Base-by-base conservation (phyloP, 2,797 vertebrate genomes). In the Acanthis flammea region DNA sequence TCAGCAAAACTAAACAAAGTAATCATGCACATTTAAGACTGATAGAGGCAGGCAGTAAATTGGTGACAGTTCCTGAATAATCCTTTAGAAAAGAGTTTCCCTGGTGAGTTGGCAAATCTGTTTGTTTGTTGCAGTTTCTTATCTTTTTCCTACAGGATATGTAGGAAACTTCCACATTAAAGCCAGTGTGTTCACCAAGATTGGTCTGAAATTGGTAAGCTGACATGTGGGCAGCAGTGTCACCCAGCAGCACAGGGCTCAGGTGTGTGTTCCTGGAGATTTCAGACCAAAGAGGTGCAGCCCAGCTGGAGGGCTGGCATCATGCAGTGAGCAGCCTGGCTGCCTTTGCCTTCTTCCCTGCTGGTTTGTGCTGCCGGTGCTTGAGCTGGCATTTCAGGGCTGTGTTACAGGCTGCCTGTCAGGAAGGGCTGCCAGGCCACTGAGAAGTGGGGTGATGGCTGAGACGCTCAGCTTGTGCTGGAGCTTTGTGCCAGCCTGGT, bases 1-100 rank as follows among this genome's bases (percentile, higher is more conserved):
- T 94, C 95, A 96, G 94, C 93, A 94, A 95, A 96, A 95, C 19
- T 14, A 91, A 96, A 94, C 83, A 96, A 94, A 95, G 67, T 65
- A 92, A 84, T 94, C 80, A 37, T 62, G 67, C 62, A 68, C 77
- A 70, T 94, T 92, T 87, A 85, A 94, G 86, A 80, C 60, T 76
- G 91, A 94, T 71, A 91, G 44, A 88, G 23, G 70, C 75, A 88
- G 58, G 71, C 86, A 79, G 73, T 81, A 88, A 94, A 91, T 42
- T 94, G 87, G 79, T 86, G 79, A 58, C 62, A 88, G 71, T 86
- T 96, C 75, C 81, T 37, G 41, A 68, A 62, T 94, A 95, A 92
- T 94, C 89, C 58, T 61, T 80, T 90, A 88, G 80, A 72, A 89
- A 95, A 87, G n/a, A 78, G 80, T 78, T 41, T 57, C 66, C 68